Evolutionary conservation across 2,113 vertebrate species (phyloP).

Genomic region (Ictalurus punctatus): DNA sequence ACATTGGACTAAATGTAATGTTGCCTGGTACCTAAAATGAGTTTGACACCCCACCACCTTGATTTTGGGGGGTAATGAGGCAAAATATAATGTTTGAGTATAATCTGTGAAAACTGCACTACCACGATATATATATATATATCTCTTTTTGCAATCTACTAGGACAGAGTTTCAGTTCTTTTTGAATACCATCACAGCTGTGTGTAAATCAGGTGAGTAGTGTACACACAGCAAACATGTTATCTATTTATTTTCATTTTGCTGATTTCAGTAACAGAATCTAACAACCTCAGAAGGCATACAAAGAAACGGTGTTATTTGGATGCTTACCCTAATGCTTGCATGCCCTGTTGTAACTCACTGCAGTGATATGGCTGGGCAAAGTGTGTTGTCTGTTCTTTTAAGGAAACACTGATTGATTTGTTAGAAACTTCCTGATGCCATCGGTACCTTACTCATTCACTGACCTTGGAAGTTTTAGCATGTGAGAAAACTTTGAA

Average conservation of each 20-base stretch:
- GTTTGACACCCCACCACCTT: not conserved
- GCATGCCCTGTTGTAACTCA: not conserved
- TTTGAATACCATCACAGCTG: constrained; percentile 60
- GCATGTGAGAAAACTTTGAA: not conserved
- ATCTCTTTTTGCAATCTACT: constrained; percentile 22
- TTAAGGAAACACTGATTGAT: not conserved
- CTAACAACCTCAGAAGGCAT: not conserved
- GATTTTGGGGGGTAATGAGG: not conserved
- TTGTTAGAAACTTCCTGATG: not conserved
- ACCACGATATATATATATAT: not conserved
- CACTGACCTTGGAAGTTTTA: not conserved
- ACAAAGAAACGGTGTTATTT: not conserved
- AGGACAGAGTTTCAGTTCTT: constrained; percentile 73
- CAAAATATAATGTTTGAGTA: not conserved
- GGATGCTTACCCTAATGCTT: not conserved
- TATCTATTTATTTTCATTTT: not conserved
- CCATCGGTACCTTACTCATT: too few species aligned
- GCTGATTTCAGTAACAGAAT: not conserved
- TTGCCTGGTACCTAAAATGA: not conserved
- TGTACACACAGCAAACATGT: not conserved
- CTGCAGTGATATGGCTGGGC: not conserved
- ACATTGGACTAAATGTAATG: not conserved
- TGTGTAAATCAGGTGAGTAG: constrained; percentile 68
- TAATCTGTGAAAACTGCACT: not conserved
- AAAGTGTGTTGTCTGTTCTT: not conserved